These are phyloP conservation scores for Falcunculus frontatus DNA, from an alignment of 2,113 vertebrate genomes.

Conservation along the genomic window DNA sequence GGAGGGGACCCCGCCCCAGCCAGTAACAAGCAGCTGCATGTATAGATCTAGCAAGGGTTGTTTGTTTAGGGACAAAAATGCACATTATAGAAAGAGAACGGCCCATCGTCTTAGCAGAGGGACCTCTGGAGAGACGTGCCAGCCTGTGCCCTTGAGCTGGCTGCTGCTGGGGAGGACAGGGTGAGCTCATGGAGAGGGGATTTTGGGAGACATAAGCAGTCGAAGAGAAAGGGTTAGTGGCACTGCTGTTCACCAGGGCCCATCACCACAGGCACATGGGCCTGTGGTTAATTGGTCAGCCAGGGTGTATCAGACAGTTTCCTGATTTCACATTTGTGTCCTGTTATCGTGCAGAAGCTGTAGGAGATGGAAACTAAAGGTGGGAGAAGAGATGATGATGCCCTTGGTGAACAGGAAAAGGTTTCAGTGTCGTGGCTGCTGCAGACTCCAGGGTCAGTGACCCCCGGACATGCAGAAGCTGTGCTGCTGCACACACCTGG, in stretches of 20 bases:
- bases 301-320: background rate
- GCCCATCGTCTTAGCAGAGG: background rate
- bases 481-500: background rate
- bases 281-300: background rate
- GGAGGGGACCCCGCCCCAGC: background rate
- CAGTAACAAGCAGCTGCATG: background rate
- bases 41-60: background rate
- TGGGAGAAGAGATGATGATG: background rate
- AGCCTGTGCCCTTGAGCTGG: background rate
- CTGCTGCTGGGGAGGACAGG: background rate
- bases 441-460: background rate
- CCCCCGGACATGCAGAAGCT: fast-evolving
- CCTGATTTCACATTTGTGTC: background rate
- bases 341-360: background rate
- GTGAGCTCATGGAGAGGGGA: background rate
- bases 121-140: background rate
- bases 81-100: background rate
- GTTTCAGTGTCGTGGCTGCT: background rate
- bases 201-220: background rate
- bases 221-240: background rate
- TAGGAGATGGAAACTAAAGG: background rate
- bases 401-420: background rate
- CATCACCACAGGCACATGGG: background rate
- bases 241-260: background rate
- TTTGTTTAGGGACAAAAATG: background rate